Conservation (phyloP, 2,797 vertebrate species). For the Lophotriccus pileatus region DNA sequence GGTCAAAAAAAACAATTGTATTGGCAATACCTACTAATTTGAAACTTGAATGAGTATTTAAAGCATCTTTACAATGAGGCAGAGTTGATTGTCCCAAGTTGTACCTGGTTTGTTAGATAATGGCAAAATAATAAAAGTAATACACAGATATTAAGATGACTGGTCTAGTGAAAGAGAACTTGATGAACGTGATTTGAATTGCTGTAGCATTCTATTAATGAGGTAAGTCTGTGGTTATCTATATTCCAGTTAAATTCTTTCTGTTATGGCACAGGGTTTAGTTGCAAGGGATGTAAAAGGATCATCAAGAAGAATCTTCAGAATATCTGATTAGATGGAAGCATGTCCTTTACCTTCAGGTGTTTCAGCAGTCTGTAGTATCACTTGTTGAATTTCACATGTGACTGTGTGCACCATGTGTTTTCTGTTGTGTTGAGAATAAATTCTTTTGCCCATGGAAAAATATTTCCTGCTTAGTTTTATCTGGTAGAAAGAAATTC, state of each 20-base stretch:
- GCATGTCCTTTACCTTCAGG: not conserved
- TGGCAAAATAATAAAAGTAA: not conserved
- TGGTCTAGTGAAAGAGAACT: not conserved
- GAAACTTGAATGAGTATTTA: not conserved
- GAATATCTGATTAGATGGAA: not conserved
- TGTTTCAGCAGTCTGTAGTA: not conserved
- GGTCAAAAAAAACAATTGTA: not conserved
- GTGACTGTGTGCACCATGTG: not conserved
- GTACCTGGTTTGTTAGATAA: not conserved
- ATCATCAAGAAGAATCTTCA: not conserved
- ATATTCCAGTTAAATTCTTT: not conserved
- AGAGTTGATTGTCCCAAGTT: not conserved
- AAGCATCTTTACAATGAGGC: not conserved
- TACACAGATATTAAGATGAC: not conserved
- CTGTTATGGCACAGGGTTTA: not conserved
- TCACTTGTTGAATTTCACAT: slow-evolving; percentile 19
- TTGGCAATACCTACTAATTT: not conserved
- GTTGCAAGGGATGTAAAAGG: not conserved
- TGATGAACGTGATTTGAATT: not conserved
- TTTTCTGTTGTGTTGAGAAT: slow-evolving; percentile 49
- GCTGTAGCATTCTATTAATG: not conserved
- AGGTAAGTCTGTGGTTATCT: not conserved
- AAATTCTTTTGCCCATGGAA: slow-evolving; percentile 50
- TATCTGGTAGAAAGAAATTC: not conserved
- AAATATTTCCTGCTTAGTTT: slow-evolving; percentile 65